phyloP scores from a whole-genome alignment of 2,888 invertebrate genomes.

The Acrocyrtus sp. region DNA sequence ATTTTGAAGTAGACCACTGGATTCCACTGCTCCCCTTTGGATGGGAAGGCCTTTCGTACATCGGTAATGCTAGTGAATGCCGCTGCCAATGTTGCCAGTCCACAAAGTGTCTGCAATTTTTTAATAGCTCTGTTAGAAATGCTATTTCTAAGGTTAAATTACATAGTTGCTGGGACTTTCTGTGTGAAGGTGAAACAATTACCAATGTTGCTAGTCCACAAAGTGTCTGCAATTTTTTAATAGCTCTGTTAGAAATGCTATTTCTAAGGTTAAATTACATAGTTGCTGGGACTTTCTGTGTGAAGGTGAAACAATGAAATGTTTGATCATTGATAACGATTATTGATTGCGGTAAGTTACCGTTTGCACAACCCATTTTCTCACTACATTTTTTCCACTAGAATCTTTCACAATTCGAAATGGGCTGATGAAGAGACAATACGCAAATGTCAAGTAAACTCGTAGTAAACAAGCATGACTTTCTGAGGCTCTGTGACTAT shows the following conservation, averaged over 20 bases:
- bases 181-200: no score
- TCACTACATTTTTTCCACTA: constrained; percentile 19
- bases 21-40: constrained; percentile 24
- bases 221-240: constrained; percentile 6
- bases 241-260: no score
- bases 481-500: not conserved
- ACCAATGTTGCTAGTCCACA: constrained; percentile 11
- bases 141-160: no score
- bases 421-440: constrained; percentile 27
- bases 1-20: constrained; percentile 34
- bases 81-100: constrained; percentile 8
- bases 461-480: constrained; percentile 19
- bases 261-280: no score
- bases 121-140: no score
- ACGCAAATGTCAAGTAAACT: constrained; percentile 21
- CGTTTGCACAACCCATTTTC: constrained; percentile 24
- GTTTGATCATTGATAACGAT: no score
- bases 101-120: constrained; percentile 14
- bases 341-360: no score
- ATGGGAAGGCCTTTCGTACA: constrained; percentile 26
- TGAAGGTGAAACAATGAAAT: no score
- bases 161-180: no score
- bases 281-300: no score
- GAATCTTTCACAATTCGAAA: constrained; percentile 19
- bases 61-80: constrained; percentile 26